These are phyloP conservation scores for Camponotus vicinus DNA, from an alignment of 1,140 invertebrate species.

Conservation along the genomic window DNA sequence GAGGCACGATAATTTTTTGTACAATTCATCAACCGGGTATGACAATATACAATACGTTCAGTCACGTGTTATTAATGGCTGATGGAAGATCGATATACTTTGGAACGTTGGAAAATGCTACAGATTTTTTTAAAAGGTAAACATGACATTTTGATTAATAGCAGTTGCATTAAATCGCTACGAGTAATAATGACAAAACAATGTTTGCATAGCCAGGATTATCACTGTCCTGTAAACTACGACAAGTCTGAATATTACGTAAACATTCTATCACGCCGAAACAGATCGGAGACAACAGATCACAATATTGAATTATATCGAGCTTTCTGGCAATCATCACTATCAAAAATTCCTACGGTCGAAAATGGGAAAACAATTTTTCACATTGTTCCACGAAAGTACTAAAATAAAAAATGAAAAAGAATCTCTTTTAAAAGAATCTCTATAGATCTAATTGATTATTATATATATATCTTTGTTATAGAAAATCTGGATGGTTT, in stretches of 20 bases:
- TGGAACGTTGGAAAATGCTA: constrained; percentile 77
- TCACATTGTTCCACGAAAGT: constrained; percentile 32
- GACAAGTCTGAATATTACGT: constrained; percentile 75
- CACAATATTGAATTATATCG: constrained; percentile 40
- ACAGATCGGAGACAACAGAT: constrained; percentile 2
- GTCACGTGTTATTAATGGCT: constrained; percentile 87
- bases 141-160: background rate
- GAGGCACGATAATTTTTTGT: constrained; percentile 92
- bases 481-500: constrained; percentile 55
- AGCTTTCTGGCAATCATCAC: constrained; percentile 56
- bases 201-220: constrained; percentile 28
- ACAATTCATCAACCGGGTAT: constrained; percentile 96
- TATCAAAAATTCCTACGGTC: constrained; percentile 32
- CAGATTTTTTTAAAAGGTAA: constrained; percentile 72
- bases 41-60: constrained; percentile 90
- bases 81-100: constrained; percentile 87
- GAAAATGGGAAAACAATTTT: background rate
- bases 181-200: background rate
- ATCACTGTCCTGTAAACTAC: constrained; percentile 69
- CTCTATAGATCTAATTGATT: background rate
- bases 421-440: background rate
- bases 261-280: constrained; percentile 59
- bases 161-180: background rate
- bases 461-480: background rate
- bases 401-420: constrained; percentile 3